These are phyloP conservation scores for Drosophila prostipennis DNA, from an alignment of 2,888 invertebrate genomes.

Conservation along the genomic window DNA sequence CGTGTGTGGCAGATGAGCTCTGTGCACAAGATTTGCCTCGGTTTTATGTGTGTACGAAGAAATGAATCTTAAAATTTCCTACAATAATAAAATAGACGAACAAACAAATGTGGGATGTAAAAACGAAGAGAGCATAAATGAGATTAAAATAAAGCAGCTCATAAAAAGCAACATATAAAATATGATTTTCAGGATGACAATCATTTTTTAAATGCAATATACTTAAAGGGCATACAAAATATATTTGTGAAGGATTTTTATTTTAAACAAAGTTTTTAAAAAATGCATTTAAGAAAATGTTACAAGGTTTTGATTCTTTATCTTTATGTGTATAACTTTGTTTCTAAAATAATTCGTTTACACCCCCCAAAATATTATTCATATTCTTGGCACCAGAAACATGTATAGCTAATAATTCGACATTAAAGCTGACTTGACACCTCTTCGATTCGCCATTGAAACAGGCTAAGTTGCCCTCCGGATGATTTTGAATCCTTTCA, in stretches of 20 bases:
- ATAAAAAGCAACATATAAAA: constrained; percentile 22
- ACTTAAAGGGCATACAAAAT: neutral
- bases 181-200: neutral
- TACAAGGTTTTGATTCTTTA: no score
- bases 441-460: neutral
- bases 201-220: neutral
- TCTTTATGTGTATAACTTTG: no score
- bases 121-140: constrained; percentile 11
- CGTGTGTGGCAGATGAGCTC: constrained; percentile 43
- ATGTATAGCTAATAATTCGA: neutral
- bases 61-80: constrained; percentile 50
- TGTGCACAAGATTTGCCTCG: constrained; percentile 7
- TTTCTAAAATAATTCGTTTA: no score
- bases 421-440: neutral
- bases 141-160: constrained; percentile 25
- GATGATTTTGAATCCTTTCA: neutral
- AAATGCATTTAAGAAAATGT: no score
- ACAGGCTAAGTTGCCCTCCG: neutral
- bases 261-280: no score
- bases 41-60: constrained; percentile 15
- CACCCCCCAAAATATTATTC: no score
- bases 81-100: constrained; percentile 37
- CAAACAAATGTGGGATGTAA: constrained; percentile 33
- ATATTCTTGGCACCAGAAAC: no score
- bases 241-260: no score